Conservation (phyloP, 2,113 vertebrate species). For the Planiliza haematocheilus region DNA sequence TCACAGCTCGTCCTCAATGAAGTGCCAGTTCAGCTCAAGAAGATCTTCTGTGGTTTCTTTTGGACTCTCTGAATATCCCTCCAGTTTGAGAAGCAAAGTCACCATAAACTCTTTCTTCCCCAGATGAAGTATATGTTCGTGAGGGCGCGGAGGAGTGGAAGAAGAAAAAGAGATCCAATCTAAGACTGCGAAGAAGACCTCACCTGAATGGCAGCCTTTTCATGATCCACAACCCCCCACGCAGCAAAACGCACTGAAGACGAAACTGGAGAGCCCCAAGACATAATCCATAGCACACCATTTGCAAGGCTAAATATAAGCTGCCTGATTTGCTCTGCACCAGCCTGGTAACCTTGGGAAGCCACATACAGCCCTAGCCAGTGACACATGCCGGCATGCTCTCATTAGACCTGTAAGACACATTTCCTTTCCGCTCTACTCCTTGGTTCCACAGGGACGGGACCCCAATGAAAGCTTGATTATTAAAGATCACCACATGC, state of each 20-base stretch:
- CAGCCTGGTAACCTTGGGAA: slow-evolving; percentile 77
- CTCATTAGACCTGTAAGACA: slow-evolving; percentile 65
- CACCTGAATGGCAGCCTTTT: slow-evolving; percentile 71
- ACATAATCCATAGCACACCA: slow-evolving; percentile 82
- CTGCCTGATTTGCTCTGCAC: slow-evolving; percentile 76
- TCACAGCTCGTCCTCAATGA: slow-evolving; percentile 22
- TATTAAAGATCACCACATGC: slow-evolving; percentile 57
- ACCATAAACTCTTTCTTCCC: slow-evolving; percentile 25
- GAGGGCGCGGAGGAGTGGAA: slow-evolving; percentile 1
- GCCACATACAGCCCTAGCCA: slow-evolving; percentile 59
- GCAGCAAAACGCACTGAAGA: slow-evolving; percentile 78
- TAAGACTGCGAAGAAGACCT: slow-evolving; percentile 47
- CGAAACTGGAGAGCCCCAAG: slow-evolving; percentile 83
- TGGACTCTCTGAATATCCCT: slow-evolving; percentile 51
- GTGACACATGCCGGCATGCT: slow-evolving; percentile 67
- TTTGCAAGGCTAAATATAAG: slow-evolving; percentile 86
- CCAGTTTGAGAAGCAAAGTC: slow-evolving; percentile 39
- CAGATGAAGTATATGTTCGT: background rate
- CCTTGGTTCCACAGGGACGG: slow-evolving; percentile 27
- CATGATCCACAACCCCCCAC: slow-evolving; percentile 54
- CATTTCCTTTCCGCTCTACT: slow-evolving; percentile 44
- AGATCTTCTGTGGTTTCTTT: slow-evolving; percentile 50
- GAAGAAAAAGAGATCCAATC: slow-evolving; percentile 25
- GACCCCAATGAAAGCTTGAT: slow-evolving; percentile 44
- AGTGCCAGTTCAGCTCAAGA: slow-evolving; percentile 46